These are phyloP conservation scores for Pardalotus punctatus DNA, from an alignment of 2,113 vertebrate genomes.

Conservation along the genomic window DNA sequence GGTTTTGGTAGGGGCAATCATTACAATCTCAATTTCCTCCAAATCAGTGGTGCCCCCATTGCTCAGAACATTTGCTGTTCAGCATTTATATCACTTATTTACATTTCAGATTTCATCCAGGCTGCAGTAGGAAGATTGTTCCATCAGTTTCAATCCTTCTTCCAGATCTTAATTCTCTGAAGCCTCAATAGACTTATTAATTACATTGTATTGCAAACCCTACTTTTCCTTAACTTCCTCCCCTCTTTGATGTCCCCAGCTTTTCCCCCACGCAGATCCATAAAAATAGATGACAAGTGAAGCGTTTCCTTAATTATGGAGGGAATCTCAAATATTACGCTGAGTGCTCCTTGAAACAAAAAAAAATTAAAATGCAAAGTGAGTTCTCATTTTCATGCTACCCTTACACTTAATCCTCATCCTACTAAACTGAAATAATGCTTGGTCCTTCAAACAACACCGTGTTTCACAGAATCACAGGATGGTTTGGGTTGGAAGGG, in stretches of 20 bases:
- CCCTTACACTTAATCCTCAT: background rate
- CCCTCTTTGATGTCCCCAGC: background rate
- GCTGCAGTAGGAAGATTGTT: background rate
- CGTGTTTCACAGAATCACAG: background rate
- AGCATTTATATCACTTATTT: slow-evolving; percentile 6
- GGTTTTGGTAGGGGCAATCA: background rate
- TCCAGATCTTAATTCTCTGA: background rate
- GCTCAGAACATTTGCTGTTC: background rate
- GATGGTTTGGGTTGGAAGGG: background rate
- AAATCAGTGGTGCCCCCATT: background rate
- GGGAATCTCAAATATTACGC: background rate
- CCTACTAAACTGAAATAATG: background rate
- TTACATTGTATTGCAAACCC: background rate
- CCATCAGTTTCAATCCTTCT: background rate
- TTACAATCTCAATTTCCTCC: slow-evolving; percentile 7
- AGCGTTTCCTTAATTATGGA: background rate
- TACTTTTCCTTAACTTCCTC: background rate
- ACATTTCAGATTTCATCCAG: slow-evolving; percentile 10
- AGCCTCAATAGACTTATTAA: background rate
- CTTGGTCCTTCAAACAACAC: background rate
- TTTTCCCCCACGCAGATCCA: background rate
- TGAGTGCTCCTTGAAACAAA: background rate
- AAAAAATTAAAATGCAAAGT: background rate
- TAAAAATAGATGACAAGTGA: background rate
- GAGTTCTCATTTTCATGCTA: background rate